Percentiles rank a stretch among this genome's conserved stretches.
phyloP scores from a whole-genome alignment of 2,888 invertebrate species.

The Drosophila pegasa region DNA sequence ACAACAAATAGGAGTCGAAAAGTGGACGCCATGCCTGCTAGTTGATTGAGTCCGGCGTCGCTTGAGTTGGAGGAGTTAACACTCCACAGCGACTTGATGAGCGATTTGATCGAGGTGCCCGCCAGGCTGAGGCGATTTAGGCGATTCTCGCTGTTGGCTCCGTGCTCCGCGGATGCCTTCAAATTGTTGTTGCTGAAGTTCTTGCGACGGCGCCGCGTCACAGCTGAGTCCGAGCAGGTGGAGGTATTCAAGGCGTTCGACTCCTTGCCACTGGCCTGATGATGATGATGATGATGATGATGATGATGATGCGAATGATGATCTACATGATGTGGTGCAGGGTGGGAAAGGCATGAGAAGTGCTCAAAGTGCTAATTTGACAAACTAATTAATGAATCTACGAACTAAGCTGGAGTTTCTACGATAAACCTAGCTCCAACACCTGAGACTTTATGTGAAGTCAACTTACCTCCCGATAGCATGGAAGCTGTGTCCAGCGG shows the following conservation, averaged over 20 bases:
- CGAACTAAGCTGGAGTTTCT: slow-evolving; percentile 3
- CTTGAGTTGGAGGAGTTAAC: slow-evolving; percentile 89
- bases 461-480: slow-evolving; percentile 80
- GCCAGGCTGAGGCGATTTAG: slow-evolving; percentile 83
- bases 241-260: slow-evolving; percentile 83
- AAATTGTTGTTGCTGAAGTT: slow-evolving; percentile 81
- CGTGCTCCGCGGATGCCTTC: slow-evolving; percentile 70
- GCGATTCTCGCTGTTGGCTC: slow-evolving; percentile 82
- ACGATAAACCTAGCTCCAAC: slow-evolving; percentile 17
- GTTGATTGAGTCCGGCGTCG: slow-evolving; percentile 92
- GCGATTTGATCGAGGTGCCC: slow-evolving; percentile 85
- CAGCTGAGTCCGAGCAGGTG: slow-evolving; percentile 84
- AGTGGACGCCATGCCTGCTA: slow-evolving; percentile 88
- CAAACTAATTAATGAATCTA: slow-evolving; percentile 9
- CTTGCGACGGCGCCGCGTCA: slow-evolving; percentile 83
- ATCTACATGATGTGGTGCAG: slow-evolving; percentile 34
- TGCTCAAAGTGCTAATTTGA: slow-evolving; percentile 12
- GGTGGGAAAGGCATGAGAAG: slow-evolving; percentile 16
- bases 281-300: slow-evolving; percentile 28
- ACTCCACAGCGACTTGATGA: slow-evolving; percentile 95
- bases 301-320: slow-evolving; percentile 34
- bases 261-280: slow-evolving; percentile 71
- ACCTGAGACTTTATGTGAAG: slow-evolving; percentile 2
- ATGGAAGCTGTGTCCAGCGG: slow-evolving; percentile 83
- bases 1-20: slow-evolving; percentile 1